Evolutionary conservation across 2,113 vertebrate species (phyloP), one percentile per base, ranked within the genome.

Genomic region (Microtus ochrogaster): DNA sequence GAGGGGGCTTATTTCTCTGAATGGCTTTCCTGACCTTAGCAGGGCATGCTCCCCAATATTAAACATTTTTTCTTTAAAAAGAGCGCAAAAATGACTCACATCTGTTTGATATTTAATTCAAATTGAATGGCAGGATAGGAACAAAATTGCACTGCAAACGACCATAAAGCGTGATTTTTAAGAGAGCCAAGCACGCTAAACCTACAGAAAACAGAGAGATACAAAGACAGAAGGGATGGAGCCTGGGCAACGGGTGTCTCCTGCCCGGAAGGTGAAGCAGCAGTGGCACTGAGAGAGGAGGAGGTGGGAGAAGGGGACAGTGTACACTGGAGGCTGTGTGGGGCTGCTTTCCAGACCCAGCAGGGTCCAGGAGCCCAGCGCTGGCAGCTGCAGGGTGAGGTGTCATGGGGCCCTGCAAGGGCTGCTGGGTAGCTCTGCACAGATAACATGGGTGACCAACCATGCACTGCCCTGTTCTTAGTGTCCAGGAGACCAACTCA

Each of bases 91-190:
- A 73, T 65, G 97, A 96, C 97, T 96, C 98, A 98, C 98, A 98
- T 98, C 98, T 98, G 98, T 99, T 99, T 98, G 98, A 98, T 98
- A 98, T 98, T 98, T 99, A 98, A 98, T 98, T 99, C 7, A 0
- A 98, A 98, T 98, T 97, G 98, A 98, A 98, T 98, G 98, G 97
- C 96, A 96, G 97, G 97, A 97, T 95, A 97, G 97, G 92, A 98
- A 97, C 79, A 97, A 98, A 98, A 98, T 98, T 98, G 97, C 0
- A 21, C 97, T 97, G 98, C 36, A 97, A 97, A 98, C 96, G 96
- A 98, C 97, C 97, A 96, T 98, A 98, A 98, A 98, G 98, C 52
- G 96, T 97, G 95, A 97, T 97, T 97, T 98, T 97, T 98, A 81
- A 96, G 97, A 93, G 87, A 90, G 61, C 74, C 93, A 93, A 93